Conservation (phyloP, 2,797 vertebrate species). For the Zenarchopterus dispar region DNA sequence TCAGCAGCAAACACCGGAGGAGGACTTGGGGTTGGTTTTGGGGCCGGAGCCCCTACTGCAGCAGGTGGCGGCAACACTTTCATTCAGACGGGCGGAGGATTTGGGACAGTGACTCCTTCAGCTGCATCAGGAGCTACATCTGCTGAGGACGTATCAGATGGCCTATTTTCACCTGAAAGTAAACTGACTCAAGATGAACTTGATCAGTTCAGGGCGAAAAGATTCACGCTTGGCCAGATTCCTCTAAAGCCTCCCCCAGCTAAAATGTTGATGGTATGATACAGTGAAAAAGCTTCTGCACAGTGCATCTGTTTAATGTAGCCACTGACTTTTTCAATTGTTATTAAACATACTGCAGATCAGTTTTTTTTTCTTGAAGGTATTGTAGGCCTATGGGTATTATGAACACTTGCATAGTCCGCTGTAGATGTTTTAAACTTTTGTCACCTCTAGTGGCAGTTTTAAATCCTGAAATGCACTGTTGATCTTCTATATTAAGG, state of each 20-base stretch:
- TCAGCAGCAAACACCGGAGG: constrained; percentile 9
- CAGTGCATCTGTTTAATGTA: not conserved
- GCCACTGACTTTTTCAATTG: too few relatives aligned
- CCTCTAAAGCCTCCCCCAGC: constrained; percentile 87
- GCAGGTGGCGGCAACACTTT: constrained; percentile 33
- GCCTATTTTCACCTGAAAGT: constrained; percentile 83
- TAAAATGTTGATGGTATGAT: constrained; percentile 79
- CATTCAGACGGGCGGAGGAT: constrained; percentile 51
- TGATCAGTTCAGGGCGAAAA: constrained; percentile 86
- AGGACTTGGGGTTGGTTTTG: constrained; percentile 52
- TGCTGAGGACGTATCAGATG: constrained; percentile 39
- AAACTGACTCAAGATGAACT: constrained; percentile 87
- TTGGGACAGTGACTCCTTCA: constrained; percentile 24
- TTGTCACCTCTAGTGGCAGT: too few relatives aligned
- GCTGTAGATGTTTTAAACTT: too few relatives aligned
- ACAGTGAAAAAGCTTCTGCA: not conserved
- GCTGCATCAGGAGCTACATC: constrained; percentile 38
- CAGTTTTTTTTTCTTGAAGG: too few relatives aligned
- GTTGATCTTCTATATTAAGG: too few relatives aligned
- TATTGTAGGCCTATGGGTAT: too few relatives aligned
- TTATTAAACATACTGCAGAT: too few relatives aligned
- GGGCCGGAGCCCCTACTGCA: constrained; percentile 12
- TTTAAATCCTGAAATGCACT: too few relatives aligned
- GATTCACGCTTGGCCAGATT: constrained; percentile 89
- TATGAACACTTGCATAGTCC: too few relatives aligned